Base-by-base conservation (phyloP, 2,113 vertebrate species). In the Ciconia boyciana region DNA sequence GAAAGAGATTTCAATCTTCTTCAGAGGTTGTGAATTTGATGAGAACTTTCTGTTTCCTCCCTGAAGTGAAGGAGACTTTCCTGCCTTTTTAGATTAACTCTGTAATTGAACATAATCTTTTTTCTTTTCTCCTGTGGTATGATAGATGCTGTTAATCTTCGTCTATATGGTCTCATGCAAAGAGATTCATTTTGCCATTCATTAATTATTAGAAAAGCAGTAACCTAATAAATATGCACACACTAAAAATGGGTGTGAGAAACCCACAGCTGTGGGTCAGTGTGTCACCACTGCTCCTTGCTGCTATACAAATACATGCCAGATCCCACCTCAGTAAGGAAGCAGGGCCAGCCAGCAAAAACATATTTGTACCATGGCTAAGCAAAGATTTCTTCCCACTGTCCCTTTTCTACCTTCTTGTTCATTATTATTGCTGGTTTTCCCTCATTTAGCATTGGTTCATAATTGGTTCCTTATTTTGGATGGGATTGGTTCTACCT, bases 141-240 rank as follows among this genome's bases (percentile, higher is more conserved):
- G 18, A 22, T 84, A 44, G 31, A 13, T 74, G 43, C 61, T 90
- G 26, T 28, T 81, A 36, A 32, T 64, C 43, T 69, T 74, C 89
- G 22, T 75, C 25, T 83, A 22, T 64, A 28, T 48, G 41, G 24
- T 90, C 62, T 94, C 26, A 48, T 32, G 13, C 41, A 87, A 55
- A 54, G 13, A 55, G 62, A 71, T 83, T 83, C 4, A 21, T 51
- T 55, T 88, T n/a, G 15, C 29, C 24, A 11, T 87, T 91, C 16
- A 58, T n/a, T 91, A 92, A 77, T 86, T 34, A 79, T 85, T 94
- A 76, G 54, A 95, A 91, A 94, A 92, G 10, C 55, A 76, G 20
- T 62, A 76, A 60, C 48, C 41, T 64, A 17, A 9, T 55, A 91
- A 94, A 81, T 89, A 52, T 4, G 2, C 22, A 64, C 20, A 13